A percentile compares a stretch with the other conserved stretches of the same genome.
phyloP scores from a whole-genome alignment of 1,140 invertebrate species.

The Globodera ellingtonae region DNA sequence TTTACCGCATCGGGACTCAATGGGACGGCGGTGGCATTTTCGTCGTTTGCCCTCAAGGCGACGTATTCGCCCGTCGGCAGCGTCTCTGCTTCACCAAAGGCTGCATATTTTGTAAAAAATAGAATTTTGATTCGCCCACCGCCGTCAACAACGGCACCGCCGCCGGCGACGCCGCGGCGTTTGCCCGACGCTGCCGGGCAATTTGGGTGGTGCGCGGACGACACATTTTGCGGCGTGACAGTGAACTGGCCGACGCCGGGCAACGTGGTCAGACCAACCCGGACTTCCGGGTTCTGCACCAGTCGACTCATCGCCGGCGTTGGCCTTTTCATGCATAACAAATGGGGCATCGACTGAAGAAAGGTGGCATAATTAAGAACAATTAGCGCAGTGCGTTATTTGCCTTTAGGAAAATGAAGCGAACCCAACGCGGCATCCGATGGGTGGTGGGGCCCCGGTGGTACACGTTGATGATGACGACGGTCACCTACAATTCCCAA shows the following conservation, averaged over 20 bases:
- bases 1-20: constrained; percentile 15
- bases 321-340: constrained; percentile 62
- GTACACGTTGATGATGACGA: constrained; percentile 99
- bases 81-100: no score
- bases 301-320: constrained; percentile 47
- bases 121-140: no score
- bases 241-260: constrained; percentile 61
- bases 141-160: no score
- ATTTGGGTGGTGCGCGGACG: constrained; percentile 55
- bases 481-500: constrained; percentile 74
- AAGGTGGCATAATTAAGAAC: background rate
- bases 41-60: background rate
- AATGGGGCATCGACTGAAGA: constrained; percentile 66
- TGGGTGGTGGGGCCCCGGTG: constrained; percentile 87
- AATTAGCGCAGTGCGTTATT: background rate
- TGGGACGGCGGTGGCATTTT: background rate
- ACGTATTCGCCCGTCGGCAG: background rate
- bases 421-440: constrained; percentile 79
- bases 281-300: constrained; percentile 29
- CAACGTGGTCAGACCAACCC: constrained; percentile 55
- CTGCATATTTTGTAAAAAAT: no score
- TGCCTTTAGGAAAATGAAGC: constrained; percentile 83
- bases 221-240: constrained; percentile 23
- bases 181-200: constrained; percentile 56
- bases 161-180: background rate